These are phyloP conservation scores for Entosphenus tridentatus DNA, from an alignment of 2,113 vertebrate species.

Conservation along the genomic window DNA sequence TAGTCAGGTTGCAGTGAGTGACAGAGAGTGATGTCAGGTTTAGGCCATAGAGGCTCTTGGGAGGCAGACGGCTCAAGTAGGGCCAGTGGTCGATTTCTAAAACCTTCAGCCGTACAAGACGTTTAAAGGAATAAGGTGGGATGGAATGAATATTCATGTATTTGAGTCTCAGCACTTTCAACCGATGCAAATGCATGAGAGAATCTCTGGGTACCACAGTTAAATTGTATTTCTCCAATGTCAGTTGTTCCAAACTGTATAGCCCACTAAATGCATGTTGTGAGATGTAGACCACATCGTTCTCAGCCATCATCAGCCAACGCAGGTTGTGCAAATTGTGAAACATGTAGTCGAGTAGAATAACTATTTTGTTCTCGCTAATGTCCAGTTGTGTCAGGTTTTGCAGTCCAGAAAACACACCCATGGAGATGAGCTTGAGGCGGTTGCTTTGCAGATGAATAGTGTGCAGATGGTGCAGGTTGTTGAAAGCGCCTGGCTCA, in stretches of 20 bases:
- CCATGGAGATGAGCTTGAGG: not conserved
- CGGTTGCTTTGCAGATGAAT: constrained; percentile 1
- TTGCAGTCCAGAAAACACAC: not conserved
- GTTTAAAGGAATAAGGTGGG: not conserved
- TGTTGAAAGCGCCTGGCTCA: not conserved
- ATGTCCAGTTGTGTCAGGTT: constrained; percentile 1
- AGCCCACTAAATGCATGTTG: constrained; percentile 3
- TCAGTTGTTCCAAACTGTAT: not conserved
- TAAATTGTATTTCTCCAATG: not conserved
- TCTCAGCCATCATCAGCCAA: not conserved
- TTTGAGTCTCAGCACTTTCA: not conserved
- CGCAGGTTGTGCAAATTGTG: not conserved
- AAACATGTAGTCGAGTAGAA: not conserved
- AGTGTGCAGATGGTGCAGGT: not conserved
- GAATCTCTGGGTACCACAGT: not conserved
- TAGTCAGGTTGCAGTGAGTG: constrained; percentile 7
- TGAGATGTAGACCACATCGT: not conserved
- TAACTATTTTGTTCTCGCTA: not conserved
- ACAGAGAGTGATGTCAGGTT: constrained; percentile 6
- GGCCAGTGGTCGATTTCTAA: constrained; percentile 2
- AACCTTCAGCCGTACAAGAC: not conserved
- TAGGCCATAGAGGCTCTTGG: not conserved
- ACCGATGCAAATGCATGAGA: not conserved
- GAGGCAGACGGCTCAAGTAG: not conserved
- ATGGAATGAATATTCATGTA: not conserved